phyloP scores from a whole-genome alignment of 2,113 vertebrate genomes.

The Cromileptes altivelis region DNA sequence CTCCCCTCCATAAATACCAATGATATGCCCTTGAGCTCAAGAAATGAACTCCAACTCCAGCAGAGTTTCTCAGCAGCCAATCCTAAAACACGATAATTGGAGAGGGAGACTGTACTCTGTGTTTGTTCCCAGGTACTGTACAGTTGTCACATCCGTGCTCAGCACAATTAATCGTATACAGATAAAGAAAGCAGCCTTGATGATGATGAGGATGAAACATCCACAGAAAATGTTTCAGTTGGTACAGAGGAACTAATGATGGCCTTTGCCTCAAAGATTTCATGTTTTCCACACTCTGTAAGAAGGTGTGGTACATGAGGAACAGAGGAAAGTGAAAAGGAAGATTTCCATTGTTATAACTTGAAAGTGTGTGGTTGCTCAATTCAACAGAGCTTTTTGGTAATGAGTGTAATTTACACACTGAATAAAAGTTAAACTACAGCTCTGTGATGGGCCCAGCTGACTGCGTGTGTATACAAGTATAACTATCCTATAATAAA shows the following conservation, averaged over 20 bases:
- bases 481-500: too few relatives aligned
- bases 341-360: constrained; percentile 8
- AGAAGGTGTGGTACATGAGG: neutral
- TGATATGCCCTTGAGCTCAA: constrained; percentile 33
- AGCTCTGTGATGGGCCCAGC: neutral
- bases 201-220: constrained; percentile 38
- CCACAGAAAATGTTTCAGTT: constrained; percentile 21
- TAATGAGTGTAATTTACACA: constrained; percentile 36
- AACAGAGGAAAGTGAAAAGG: neutral
- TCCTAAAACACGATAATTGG: constrained; percentile 50
- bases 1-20: constrained; percentile 15
- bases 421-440: constrained; percentile 2
- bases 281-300: neutral
- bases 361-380: neutral
- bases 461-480: constrained; percentile 15
- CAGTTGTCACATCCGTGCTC: constrained; percentile 14
- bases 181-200: constrained; percentile 24
- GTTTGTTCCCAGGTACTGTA: constrained; percentile 32
- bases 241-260: constrained; percentile 20
- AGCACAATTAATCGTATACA: constrained; percentile 7
- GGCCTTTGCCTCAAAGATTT: constrained; percentile 5
- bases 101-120: neutral
- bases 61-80: constrained; percentile 12
- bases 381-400: constrained; percentile 1
- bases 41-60: constrained; percentile 18